phyloP scores from a whole-genome alignment of 2,113 vertebrate species.

The Onychorhynchus coronatus region DNA sequence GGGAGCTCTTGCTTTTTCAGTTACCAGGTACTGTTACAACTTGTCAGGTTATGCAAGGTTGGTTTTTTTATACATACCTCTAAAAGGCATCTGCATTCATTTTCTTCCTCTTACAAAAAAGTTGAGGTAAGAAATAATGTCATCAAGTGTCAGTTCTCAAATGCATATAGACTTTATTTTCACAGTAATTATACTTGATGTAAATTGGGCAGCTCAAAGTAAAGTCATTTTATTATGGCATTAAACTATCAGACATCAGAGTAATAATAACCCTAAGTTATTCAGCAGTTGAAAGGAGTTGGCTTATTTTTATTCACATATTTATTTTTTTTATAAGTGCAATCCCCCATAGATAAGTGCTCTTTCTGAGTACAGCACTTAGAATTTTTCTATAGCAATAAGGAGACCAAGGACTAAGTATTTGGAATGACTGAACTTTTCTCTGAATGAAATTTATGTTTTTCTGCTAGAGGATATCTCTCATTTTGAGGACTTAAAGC shows the following conservation, averaged over 20 bases:
- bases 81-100: background rate
- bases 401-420: background rate
- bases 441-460: background rate
- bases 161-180: background rate
- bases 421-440: background rate
- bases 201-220: background rate
- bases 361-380: background rate
- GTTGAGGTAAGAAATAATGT: background rate
- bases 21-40: background rate
- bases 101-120: background rate
- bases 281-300: background rate
- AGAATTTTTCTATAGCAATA: background rate
- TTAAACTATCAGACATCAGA: background rate
- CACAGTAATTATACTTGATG: background rate
- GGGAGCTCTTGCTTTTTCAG: background rate
- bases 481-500: background rate
- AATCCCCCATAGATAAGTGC: background rate
- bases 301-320: background rate
- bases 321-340: conserved; percentile 9
- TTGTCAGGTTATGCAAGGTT: background rate
- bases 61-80: background rate
- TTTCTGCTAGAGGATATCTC: background rate
- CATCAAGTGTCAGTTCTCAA: background rate
- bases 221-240: background rate
- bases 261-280: background rate